A percentile compares a stretch with the other conserved stretches of the same genome.
These are phyloP conservation scores for Xenopus tropicalis DNA, from an alignment of 2,113 vertebrate genomes.

Conservation along the genomic window UCB_Xtro_10.0 CM004446.2:112021501-112022000, in stretches of 20 bases:
- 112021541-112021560: too few relatives aligned
- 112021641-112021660: slow-evolving; percentile 71
- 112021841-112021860: not conserved
- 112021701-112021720: not conserved
- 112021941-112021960: slow-evolving; percentile 70
- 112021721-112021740: not conserved
- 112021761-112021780: not conserved
- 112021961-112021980: slow-evolving; percentile 75
- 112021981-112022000: slow-evolving; percentile 70
- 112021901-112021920: slow-evolving; percentile 69
- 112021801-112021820: not conserved
- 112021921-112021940: slow-evolving; percentile 59
- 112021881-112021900: slow-evolving; percentile 59
- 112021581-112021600: slow-evolving; percentile 49
- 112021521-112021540: too few relatives aligned
- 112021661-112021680: slow-evolving; percentile 41
- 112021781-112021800: not conserved
- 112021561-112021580: not conserved
- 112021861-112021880: slow-evolving; percentile 5
- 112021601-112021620: slow-evolving; percentile 43
- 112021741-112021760: not conserved
- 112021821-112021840: not conserved
- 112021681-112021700: not conserved
- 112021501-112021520: too few relatives aligned
- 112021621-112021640: slow-evolving; percentile 73